phyloP scores from a whole-genome alignment of 2,888 invertebrate species.

The Tinea pellionella region DNA sequence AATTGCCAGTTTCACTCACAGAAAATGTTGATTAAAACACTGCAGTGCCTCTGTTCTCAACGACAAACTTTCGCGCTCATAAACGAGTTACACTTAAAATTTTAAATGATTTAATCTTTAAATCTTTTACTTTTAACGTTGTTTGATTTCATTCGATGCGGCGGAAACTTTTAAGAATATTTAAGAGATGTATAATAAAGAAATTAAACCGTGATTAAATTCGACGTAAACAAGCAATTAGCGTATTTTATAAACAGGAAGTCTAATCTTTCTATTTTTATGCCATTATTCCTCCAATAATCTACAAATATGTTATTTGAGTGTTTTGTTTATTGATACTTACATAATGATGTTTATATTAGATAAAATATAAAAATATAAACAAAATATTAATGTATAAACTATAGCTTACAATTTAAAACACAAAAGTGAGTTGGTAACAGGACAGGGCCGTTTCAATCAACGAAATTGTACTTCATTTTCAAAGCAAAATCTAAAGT shows the following conservation, averaged over 20 bases:
- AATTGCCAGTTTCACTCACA: constrained; percentile 4
- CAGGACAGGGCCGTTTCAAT: not conserved
- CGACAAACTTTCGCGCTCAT: not conserved
- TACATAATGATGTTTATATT: too few species aligned
- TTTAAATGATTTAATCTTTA: not conserved
- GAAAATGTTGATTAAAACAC: constrained; percentile 10
- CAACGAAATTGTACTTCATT: not conserved
- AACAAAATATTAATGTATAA: not conserved
- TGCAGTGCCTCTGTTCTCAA: not conserved
- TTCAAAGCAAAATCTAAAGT: not conserved
- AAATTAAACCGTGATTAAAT: not conserved
- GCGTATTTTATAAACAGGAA: not conserved
- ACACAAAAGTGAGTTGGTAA: not conserved
- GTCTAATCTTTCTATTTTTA: not conserved
- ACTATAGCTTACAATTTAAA: not conserved
- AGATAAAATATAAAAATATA: not conserved
- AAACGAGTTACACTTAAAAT: not conserved
- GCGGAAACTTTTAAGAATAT: not conserved
- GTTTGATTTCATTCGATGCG: not conserved
- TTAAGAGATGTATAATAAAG: not conserved
- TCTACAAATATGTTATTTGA: not conserved
- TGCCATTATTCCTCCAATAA: not conserved
- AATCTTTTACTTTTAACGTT: not conserved
- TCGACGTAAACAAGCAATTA: not conserved
- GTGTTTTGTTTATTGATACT: not conserved